Evolutionary conservation across 2,113 vertebrate species (phyloP).

Genomic region (Psophia crepitans): DNA sequence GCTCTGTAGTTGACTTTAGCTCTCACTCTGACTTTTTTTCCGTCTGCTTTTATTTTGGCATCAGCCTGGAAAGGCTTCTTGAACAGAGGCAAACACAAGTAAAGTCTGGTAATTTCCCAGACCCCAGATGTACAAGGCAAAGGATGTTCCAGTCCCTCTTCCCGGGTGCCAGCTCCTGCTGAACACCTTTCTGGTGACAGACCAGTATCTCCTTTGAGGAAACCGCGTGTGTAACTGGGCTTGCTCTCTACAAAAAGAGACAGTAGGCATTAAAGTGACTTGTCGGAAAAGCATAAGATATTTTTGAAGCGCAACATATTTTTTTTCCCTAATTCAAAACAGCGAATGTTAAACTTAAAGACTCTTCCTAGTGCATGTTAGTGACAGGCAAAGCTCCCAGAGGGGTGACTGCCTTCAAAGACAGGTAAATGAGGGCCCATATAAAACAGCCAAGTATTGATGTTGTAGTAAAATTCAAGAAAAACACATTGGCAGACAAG

Average conservation of each 20-base stretch:
- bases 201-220: background rate
- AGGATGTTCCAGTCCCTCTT: background rate
- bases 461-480: conserved; percentile 84
- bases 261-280: background rate
- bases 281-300: conserved; percentile 30
- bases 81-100: background rate
- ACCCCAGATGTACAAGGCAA: background rate
- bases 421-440: conserved; percentile 80
- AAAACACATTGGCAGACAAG: conserved; percentile 86
- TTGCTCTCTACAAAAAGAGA: background rate
- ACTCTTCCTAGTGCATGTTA: conserved; percentile 69
- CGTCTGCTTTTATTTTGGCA: conserved; percentile 5
- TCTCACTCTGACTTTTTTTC: background rate
- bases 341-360: conserved; percentile 74
- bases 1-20: background rate
- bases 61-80: background rate
- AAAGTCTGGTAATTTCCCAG: background rate
- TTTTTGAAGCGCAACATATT: conserved; percentile 71
- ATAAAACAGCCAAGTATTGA: conserved; percentile 84
- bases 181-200: background rate
- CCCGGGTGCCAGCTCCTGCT: no score
- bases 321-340: conserved; percentile 71
- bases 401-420: conserved; percentile 81
- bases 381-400: conserved; percentile 79
- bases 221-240: background rate